Evolutionary conservation across 1,140 invertebrate species (phyloP), one percentile per base, ranked within the genome.

Genomic region (Pseudomyrmex pallidus): DNA sequence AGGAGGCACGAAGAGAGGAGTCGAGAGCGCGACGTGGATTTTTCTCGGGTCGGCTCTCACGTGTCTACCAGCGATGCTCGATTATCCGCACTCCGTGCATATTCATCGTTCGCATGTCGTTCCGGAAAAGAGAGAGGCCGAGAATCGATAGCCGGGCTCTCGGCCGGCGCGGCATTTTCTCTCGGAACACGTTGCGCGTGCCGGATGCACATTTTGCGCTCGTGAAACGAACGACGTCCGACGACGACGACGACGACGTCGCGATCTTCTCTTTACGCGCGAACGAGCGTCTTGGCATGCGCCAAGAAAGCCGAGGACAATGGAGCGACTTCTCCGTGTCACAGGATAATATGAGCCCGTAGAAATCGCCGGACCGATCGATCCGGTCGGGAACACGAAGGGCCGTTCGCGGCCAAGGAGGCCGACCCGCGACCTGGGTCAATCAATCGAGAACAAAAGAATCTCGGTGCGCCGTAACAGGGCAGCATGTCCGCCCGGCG

Each of bases 291-390:
- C 93, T 94, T 93, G 86, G 87, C 87, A 78, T 67, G 82, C 64
- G 61, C 85, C 87, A 93, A 94, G 93, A 94, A 94, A 93, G 90
- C 87, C 89, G 93, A 94, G 92, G 92, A 94, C 92, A 94, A 94
- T 94, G 90, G 90, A 94, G 90, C 89, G 91, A 91, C 92, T 94
- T 92, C 93, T 94, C 93, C 91, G 91, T 87, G 89, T 93, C 90
- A 93, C 93, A 94, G 93, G 93, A 88, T 92, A 94, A 94, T 94
- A 94, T 94, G 92, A 94, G 83, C 61, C 73, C 80, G 73, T 76
- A 93, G 92, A 91, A 92, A 94, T 90, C 70, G 72, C 77, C 50
- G 82, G 54, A 68, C 82, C 54, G 82, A 64, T 74, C 66, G 84
- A 87, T 80, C 63, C 5, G 35, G 35, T 35, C 35, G 35, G 35